Evolutionary conservation across 1,140 invertebrate genomes (phyloP).

Genomic region (Orchestia grillus): DNA sequence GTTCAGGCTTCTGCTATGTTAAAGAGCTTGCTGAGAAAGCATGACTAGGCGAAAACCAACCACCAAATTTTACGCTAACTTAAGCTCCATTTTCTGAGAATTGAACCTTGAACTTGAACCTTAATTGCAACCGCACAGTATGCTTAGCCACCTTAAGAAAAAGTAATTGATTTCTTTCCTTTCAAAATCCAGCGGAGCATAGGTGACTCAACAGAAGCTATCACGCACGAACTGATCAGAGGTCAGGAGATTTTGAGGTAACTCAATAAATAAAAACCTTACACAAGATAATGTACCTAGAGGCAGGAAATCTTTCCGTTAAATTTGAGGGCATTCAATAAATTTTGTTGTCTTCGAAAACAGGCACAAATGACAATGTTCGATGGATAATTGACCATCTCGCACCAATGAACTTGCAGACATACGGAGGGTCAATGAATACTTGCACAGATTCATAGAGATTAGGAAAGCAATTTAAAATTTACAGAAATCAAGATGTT

Average conservation of each 20-base stretch:
- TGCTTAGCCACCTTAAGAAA: neutral
- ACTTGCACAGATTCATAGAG: neutral
- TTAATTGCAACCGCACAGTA: neutral
- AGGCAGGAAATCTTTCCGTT: neutral
- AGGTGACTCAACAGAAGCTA: neutral
- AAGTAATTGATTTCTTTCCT: neutral
- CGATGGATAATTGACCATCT: neutral
- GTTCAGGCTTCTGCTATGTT: neutral
- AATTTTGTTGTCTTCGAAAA: neutral
- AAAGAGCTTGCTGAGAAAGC: neutral
- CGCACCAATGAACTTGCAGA: neutral
- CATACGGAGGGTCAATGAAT: neutral
- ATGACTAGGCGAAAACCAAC: neutral
- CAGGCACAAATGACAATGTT: neutral
- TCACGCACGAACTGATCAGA: neutral
- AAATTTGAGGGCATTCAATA: neutral
- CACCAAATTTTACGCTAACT: slow-evolving; percentile 14
- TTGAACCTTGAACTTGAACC: slow-evolving; percentile 14
- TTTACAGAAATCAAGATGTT: neutral
- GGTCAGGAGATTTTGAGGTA: neutral
- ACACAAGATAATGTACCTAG: neutral
- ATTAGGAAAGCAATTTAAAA: neutral
- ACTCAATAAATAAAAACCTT: neutral
- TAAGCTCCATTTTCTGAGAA: neutral
- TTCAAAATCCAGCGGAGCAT: neutral